These are phyloP conservation scores for Premnoplex brunnescens DNA, from an alignment of 2,797 vertebrate species.

Conservation along the genomic window DNA sequence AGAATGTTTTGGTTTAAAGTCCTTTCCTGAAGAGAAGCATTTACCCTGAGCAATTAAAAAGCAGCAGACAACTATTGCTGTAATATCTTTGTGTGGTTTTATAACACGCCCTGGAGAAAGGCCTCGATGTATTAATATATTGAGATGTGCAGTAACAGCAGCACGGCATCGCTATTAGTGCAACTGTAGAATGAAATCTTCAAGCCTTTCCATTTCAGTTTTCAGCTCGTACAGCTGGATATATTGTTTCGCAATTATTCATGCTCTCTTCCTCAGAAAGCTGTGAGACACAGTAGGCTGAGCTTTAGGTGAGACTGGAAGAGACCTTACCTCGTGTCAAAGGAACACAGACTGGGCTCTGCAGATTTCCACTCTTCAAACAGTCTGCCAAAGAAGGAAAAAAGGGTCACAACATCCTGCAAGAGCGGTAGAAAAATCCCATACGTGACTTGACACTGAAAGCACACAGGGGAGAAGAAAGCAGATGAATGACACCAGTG, in stretches of 20 bases:
- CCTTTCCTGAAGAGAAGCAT: conserved; percentile 8
- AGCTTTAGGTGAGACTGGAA: not conserved
- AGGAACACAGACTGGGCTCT: not conserved
- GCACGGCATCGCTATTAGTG: not conserved
- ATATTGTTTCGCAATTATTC: not conserved
- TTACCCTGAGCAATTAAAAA: conserved; percentile 40
- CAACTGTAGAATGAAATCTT: not conserved
- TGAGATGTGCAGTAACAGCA: not conserved
- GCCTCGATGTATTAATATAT: not conserved
- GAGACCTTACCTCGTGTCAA: not conserved
- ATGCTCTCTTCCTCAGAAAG: not conserved
- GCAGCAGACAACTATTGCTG: not conserved
- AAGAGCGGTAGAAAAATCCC: not conserved
- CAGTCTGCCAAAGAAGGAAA: not conserved
- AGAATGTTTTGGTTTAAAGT: conserved; percentile 40
- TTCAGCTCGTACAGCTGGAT: not conserved
- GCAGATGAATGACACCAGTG: not conserved
- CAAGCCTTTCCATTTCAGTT: not conserved
- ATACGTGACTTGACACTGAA: not conserved
- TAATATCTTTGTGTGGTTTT: conserved; percentile 13
- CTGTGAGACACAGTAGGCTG: not conserved
- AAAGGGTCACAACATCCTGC: not conserved
- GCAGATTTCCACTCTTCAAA: not conserved
- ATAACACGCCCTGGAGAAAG: not conserved
- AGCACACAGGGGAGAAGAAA: not conserved